Evolutionary conservation across 2,888 invertebrate species (phyloP).

Genomic region (Hoplodrina ambigua): DNA sequence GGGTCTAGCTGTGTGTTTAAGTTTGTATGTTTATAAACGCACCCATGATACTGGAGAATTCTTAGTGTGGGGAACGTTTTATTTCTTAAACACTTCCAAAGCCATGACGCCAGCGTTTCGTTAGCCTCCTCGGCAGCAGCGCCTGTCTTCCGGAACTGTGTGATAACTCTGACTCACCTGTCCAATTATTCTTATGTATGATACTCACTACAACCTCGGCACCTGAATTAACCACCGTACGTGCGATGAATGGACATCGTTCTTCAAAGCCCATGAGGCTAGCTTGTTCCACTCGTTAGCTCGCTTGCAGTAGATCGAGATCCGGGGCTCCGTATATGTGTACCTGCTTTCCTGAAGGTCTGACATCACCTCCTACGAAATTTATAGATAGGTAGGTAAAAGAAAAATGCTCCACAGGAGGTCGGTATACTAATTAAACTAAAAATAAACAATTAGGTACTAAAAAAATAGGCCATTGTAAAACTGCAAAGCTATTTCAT

Average conservation of each 20-base stretch:
- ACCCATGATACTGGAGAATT: too few relatives aligned
- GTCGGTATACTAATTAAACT: neutral
- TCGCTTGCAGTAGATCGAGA: slow-evolving; percentile 99
- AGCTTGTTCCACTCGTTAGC: slow-evolving; percentile 98
- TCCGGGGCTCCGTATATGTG: slow-evolving; percentile 98
- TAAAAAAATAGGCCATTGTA: neutral
- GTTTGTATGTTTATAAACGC: too few relatives aligned
- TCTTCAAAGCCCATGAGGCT: slow-evolving; percentile 98
- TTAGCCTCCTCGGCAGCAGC: too few relatives aligned
- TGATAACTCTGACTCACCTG: too few relatives aligned
- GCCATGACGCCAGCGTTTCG: too few relatives aligned
- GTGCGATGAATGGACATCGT: slow-evolving; percentile 97
- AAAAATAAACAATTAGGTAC: neutral
- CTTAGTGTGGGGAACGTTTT: too few relatives aligned
- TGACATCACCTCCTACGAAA: slow-evolving; percentile 95
- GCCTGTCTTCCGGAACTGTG: too few relatives aligned
- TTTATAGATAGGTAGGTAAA: neutral
- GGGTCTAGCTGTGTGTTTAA: too few relatives aligned
- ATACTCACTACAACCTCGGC: slow-evolving; percentile 97
- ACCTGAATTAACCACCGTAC: slow-evolving; percentile 99
- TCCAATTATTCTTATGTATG: neutral
- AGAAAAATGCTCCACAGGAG: neutral
- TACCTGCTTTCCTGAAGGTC: slow-evolving; percentile 99
- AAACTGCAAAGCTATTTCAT: neutral
- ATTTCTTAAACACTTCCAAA: too few relatives aligned